Conservation (phyloP, 2,888 invertebrate genomes). For the Pelosia muscerda region DNA sequence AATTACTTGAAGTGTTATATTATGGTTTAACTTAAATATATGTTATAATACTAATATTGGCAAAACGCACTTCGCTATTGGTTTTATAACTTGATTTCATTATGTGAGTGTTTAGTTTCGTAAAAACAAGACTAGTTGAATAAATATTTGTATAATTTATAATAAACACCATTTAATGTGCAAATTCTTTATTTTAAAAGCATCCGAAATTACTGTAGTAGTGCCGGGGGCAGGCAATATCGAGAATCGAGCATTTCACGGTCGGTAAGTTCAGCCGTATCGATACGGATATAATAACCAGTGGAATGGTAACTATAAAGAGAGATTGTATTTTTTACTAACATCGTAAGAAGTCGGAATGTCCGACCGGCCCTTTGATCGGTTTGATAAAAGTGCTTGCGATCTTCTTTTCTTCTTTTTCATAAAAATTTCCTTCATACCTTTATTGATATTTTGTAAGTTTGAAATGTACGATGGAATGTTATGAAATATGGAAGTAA, state of each 20-base stretch:
- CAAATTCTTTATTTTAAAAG: constrained; percentile 57
- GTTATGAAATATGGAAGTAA: constrained; percentile 45
- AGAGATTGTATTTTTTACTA: constrained; percentile 87
- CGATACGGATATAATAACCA: constrained; percentile 86
- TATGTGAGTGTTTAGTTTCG: not conserved
- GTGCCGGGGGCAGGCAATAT: constrained; percentile 74
- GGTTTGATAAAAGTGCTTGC: constrained; percentile 83
- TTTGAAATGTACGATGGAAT: constrained; percentile 61
- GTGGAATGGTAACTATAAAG: constrained; percentile 87
- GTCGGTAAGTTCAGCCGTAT: constrained; percentile 82
- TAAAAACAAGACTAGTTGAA: not conserved
- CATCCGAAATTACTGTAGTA: constrained; percentile 67
- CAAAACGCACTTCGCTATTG: not conserved
- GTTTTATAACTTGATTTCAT: not conserved
- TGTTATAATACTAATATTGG: not conserved
- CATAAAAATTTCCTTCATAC: constrained; percentile 69
- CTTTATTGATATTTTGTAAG: constrained; percentile 75
- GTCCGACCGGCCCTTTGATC: constrained; percentile 85
- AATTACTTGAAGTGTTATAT: constrained; percentile 29
- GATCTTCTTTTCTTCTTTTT: constrained; percentile 74
- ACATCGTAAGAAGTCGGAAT: constrained; percentile 86
- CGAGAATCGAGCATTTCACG: constrained; percentile 82
- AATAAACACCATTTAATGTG: constrained; percentile 38
- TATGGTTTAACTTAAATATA: not conserved
- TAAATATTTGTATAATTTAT: not conserved